These are phyloP conservation scores for Opisthograptis luteolata DNA, from an alignment of 2,888 invertebrate genomes.

Conservation along the genomic window DNA sequence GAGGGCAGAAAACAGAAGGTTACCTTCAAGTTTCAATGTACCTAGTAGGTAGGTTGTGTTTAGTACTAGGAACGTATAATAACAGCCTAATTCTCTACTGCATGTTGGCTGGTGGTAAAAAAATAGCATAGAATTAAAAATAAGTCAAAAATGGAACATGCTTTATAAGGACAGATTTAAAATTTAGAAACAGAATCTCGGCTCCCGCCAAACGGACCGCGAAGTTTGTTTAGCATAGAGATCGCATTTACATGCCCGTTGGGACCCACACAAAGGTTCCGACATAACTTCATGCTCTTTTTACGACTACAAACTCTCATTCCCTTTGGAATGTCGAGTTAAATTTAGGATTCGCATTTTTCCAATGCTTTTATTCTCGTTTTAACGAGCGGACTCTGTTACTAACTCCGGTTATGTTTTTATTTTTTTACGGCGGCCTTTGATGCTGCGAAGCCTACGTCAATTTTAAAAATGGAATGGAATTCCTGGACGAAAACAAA, in stretches of 20 bases:
- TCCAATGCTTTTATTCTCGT: constrained; percentile 43
- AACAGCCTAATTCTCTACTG: too few species aligned
- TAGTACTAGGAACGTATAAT: too few species aligned
- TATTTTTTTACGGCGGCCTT: constrained; percentile 41
- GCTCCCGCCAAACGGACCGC: constrained; percentile 33
- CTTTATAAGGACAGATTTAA: constrained; percentile 25
- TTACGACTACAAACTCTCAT: constrained; percentile 51
- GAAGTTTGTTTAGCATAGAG: constrained; percentile 34
- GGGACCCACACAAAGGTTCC: constrained; percentile 40
- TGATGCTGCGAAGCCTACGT: constrained; percentile 37
- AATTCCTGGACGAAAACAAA: constrained; percentile 32
- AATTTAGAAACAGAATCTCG: constrained; percentile 35
- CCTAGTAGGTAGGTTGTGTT: too few species aligned
- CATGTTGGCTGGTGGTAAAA: too few species aligned
- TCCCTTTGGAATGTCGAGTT: constrained; percentile 52
- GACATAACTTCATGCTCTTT: constrained; percentile 49
- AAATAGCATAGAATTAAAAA: too few species aligned
- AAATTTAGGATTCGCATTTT: constrained; percentile 59
- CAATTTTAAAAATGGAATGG: constrained; percentile 33
- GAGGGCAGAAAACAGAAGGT: too few species aligned
- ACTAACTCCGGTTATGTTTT: constrained; percentile 54
- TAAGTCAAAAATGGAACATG: too few species aligned
- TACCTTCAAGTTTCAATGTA: too few species aligned
- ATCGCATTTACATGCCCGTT: constrained; percentile 35
- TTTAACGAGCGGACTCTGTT: constrained; percentile 51